These are phyloP conservation scores for Cantharis flavilabris DNA, from an alignment of 2,888 invertebrate genomes.

Conservation along the genomic window DNA sequence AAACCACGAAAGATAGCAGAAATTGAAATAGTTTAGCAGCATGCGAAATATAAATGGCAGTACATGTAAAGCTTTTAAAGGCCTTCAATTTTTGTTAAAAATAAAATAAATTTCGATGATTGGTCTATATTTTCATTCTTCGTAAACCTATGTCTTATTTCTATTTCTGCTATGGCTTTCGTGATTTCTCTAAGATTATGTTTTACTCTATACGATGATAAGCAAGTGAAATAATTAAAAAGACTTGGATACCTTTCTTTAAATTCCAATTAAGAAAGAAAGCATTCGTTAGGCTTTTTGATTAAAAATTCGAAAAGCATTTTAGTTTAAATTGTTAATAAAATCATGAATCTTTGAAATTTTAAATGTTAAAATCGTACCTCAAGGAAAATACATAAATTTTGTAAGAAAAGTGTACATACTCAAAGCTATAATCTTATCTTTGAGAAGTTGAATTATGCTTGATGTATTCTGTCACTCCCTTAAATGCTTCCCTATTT, in stretches of 20 bases:
- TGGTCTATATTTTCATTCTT: neutral
- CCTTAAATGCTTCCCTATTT: slow-evolving; percentile 1
- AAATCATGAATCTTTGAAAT: neutral
- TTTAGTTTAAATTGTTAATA: neutral
- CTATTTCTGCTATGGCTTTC: neutral
- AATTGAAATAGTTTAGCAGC: neutral
- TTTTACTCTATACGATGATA: neutral
- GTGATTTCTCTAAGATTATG: neutral
- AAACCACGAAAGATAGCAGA: neutral
- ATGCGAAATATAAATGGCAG: neutral
- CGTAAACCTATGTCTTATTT: neutral
- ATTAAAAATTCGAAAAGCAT: neutral
- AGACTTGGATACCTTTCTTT: neutral
- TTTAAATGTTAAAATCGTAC: neutral
- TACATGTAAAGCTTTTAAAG: neutral
- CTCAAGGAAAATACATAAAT: neutral
- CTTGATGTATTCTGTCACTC: slow-evolving; percentile 4
- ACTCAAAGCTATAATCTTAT: slow-evolving; percentile 1
- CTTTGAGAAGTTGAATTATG: neutral
- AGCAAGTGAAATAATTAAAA: neutral
- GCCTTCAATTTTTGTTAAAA: neutral
- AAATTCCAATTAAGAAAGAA: neutral
- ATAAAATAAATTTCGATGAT: neutral
- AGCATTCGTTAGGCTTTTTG: neutral
- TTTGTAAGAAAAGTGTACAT: neutral